Conservation (phyloP, 2,797 vertebrate genomes). For the Alcedo quadribrachys region DNA sequence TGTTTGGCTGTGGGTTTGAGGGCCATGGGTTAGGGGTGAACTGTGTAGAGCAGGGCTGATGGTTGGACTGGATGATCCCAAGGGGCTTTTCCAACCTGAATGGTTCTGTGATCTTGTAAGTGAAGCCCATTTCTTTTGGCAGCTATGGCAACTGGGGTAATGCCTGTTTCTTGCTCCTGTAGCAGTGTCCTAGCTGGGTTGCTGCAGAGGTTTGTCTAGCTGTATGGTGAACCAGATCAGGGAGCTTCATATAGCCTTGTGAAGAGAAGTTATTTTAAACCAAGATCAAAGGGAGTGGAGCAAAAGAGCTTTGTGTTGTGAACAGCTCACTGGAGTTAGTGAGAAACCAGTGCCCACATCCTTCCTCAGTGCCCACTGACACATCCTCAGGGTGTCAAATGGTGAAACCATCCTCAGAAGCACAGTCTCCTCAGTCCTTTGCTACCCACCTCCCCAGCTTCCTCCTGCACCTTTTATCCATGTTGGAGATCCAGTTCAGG, state of each 20-base stretch:
- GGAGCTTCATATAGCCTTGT: not conserved
- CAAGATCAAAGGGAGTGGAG: not conserved
- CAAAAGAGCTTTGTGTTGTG: not conserved
- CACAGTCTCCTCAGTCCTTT: not conserved
- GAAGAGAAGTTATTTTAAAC: not conserved
- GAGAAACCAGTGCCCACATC: not conserved
- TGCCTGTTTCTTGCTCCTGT: not conserved
- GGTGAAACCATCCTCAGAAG: not conserved
- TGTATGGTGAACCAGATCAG: not conserved
- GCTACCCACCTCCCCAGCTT: not conserved
- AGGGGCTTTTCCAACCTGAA: too few species aligned
- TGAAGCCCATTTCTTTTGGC: not conserved
- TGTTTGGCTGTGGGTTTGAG: too few species aligned
- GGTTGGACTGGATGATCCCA: too few species aligned
- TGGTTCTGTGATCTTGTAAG: not conserved
- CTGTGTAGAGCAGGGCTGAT: too few species aligned
- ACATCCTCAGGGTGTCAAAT: not conserved
- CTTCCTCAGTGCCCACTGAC: not conserved
- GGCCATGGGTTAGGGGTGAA: too few species aligned
- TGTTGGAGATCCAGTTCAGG: not conserved
- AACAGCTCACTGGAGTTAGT: not conserved
- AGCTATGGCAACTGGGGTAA: not conserved
- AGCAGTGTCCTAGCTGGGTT: not conserved
- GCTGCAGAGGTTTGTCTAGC: not conserved
- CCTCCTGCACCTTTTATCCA: not conserved